Conservation (phyloP, 1,140 invertebrate species). For the Calycopis cecrops region DNA sequence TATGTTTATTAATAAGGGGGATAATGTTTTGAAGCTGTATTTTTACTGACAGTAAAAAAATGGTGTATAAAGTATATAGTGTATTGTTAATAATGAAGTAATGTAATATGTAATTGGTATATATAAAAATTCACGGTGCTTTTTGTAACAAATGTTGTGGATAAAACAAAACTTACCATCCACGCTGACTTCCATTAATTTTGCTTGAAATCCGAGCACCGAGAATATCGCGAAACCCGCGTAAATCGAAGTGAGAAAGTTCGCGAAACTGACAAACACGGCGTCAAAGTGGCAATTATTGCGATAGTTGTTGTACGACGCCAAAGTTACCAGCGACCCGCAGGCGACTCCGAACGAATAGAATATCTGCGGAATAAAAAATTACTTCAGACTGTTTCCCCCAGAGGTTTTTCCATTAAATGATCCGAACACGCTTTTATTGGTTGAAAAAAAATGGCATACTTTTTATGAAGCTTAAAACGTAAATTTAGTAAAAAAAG, state of each 20-base stretch:
- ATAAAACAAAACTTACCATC: constrained; percentile 44
- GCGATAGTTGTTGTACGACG: constrained; percentile 83
- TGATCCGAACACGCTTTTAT: too few species aligned
- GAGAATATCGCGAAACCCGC: constrained; percentile 88
- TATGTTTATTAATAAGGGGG: too few species aligned
- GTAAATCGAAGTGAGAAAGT: constrained; percentile 84
- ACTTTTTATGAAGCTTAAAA: too few species aligned
- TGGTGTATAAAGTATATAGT: not conserved
- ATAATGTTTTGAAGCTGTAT: too few species aligned
- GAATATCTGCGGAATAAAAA: constrained; percentile 77
- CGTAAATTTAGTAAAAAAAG: too few species aligned
- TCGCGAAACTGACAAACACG: constrained; percentile 80
- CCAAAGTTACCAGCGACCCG: constrained; percentile 83
- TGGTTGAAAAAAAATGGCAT: too few species aligned
- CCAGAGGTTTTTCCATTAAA: too few species aligned
- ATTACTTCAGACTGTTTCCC: not conserved
- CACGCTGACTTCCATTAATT: constrained; percentile 79
- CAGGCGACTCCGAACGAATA: constrained; percentile 82
- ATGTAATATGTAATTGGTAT: too few species aligned
- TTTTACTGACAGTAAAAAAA: too few species aligned
- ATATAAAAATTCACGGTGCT: not conserved
- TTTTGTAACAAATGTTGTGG: not conserved
- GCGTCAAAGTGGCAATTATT: constrained; percentile 86
- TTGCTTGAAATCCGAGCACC: constrained; percentile 85
- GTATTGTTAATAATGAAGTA: too few species aligned